Conservation (phyloP, 2,888 invertebrate species). For the Drosophila incognita region DNA sequence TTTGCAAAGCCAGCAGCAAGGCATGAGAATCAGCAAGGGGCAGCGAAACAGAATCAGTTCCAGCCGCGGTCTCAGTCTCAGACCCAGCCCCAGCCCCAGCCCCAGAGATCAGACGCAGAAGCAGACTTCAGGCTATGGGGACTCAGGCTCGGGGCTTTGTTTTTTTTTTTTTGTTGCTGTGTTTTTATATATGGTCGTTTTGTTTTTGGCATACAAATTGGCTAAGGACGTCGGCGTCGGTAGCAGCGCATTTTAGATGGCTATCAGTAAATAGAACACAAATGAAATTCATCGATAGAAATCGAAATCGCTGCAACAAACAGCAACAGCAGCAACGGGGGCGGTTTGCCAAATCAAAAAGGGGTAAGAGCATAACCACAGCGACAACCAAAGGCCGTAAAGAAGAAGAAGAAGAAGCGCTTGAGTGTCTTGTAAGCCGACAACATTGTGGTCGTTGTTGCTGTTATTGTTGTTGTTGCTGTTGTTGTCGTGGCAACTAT, state of each 20-base stretch:
- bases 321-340: conserved; percentile 35
- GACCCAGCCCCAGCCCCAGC: conserved; percentile 10
- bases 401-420: conserved; percentile 11
- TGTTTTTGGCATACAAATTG: conserved; percentile 67
- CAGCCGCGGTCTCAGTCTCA: conserved; percentile 10
- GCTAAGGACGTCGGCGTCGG: conserved; percentile 64
- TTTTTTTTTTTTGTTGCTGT: neutral
- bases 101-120: conserved; percentile 3
- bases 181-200: conserved; percentile 7
- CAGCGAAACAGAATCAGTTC: conserved; percentile 23
- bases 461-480: conserved; percentile 21
- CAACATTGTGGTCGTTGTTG: conserved; percentile 26
- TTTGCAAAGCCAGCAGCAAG: conserved; percentile 52
- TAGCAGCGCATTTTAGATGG: conserved; percentile 81
- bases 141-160: conserved; percentile 4
- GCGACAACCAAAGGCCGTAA: conserved; percentile 9
- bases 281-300: conserved; percentile 83
- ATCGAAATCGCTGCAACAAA: conserved; percentile 73
- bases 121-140: conserved; percentile 3
- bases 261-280: conserved; percentile 84
- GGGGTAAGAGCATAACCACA: conserved; percentile 15
- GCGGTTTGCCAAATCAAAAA: conserved; percentile 52
- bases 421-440: conserved; percentile 29
- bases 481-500: conserved; percentile 69
- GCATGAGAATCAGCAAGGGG: conserved; percentile 61